phyloP scores from a whole-genome alignment of 2,113 vertebrate genomes.

The Prolemur simus region DNA sequence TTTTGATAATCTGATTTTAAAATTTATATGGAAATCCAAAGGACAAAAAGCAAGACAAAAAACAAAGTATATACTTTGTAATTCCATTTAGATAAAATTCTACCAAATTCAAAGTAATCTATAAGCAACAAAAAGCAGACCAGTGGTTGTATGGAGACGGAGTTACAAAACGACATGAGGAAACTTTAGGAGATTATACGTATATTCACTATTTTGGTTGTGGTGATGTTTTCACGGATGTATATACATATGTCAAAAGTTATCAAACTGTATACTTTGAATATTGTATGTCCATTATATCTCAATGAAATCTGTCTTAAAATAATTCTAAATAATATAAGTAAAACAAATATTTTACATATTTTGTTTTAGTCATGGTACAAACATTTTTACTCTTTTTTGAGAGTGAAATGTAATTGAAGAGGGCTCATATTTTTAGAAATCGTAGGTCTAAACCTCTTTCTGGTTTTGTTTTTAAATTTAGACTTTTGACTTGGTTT shows the following conservation, averaged over 20 bases:
- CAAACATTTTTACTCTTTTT: not conserved
- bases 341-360: not conserved
- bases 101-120: not conserved
- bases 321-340: not conserved
- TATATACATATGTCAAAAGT: not conserved
- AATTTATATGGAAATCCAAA: not conserved
- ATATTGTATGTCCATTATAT: not conserved
- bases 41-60: not conserved
- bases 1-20: not conserved
- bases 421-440: not conserved
- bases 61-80: not conserved
- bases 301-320: not conserved
- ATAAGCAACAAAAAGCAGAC: not conserved
- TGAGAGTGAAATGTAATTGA: not conserved
- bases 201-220: not conserved
- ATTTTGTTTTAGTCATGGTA: not conserved
- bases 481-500: too few species aligned
- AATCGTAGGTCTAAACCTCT: not conserved
- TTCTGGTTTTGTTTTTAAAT: not conserved
- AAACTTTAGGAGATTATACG: not conserved
- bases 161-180: not conserved
- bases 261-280: not conserved
- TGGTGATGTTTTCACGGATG: not conserved
- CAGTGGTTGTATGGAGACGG: not conserved
- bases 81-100: not conserved